Base-by-base conservation (phyloP, 2,888 invertebrate species). In the Ochropleura leucogaster region DNA sequence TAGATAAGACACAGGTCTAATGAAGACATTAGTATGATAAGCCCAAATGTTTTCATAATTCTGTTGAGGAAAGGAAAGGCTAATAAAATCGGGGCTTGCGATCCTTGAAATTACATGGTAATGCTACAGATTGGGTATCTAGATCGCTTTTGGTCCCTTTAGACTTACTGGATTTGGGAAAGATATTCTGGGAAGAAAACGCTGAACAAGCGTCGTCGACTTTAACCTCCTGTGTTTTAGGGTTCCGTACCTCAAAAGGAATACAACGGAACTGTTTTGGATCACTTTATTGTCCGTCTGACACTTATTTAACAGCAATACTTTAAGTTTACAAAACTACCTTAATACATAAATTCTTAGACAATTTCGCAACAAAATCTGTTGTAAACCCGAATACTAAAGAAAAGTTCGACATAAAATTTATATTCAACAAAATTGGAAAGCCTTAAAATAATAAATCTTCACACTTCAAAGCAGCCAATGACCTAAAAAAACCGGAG, bases 11-110 rank as follows among this genome's bases (percentile, higher is more conserved):
- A 60, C 10, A 59, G 44, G 18, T 44, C 10, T 53, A 62, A 75
- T 55, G n/a, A 68, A 63, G 49, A n/a, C 18, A 49, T 75, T 62
- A n/a, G 30, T 49, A 75, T 75, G 67, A 30, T 40, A 76, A 67
- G 16, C 30, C 6, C 0, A 6, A 44, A 55, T 74, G 49, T 44
- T 74, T 74, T 74, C n/a, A 49, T 65, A 65, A 74, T 57, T 74
- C 44, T 40, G 64, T 46, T 44, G 30, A 30, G 20, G 16, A 44
- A 60, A 16, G 14, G 4, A 30, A 60, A 14, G 20, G 14, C 6
- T 14, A 51, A 65, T 46, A 59, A 51, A 74, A 40, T 46, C 51
- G 14, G 40, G 12, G 16, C 5, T 46, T 20, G 18, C 46, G 55
- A 51, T 57, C 49, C 57, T 10, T 74, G 30, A 64, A 64, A 74